phyloP scores from a whole-genome alignment of 1,140 invertebrate genomes.

The Anastrepha obliqua region DNA sequence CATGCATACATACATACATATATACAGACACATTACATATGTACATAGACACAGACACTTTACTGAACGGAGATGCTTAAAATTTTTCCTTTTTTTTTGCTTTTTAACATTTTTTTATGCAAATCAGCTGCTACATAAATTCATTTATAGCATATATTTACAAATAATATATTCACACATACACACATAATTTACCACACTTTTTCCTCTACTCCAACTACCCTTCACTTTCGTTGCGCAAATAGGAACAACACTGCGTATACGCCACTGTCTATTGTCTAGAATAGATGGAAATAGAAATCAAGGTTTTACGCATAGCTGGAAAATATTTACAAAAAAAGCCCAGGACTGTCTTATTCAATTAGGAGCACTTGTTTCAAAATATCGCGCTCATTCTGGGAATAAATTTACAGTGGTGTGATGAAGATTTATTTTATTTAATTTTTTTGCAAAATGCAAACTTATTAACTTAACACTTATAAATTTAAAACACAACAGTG shows the following conservation, averaged over 20 bases:
- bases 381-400: background rate
- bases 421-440: too few species aligned
- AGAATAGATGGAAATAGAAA: too few species aligned
- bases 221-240: background rate
- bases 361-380: conserved; percentile 4
- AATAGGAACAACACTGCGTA: background rate
- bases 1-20: background rate
- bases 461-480: too few species aligned
- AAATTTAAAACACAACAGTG: too few species aligned
- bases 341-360: background rate
- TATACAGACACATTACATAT: background rate
- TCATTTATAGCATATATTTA: too few species aligned
- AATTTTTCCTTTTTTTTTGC: too few species aligned
- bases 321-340: conserved; percentile 21
- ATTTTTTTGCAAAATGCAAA: too few species aligned
- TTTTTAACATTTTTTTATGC: background rate
- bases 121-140: background rate
- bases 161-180: too few species aligned
- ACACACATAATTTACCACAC: background rate
- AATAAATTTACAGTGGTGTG: too few species aligned
- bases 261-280: background rate
- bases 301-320: background rate
- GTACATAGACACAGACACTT: background rate
- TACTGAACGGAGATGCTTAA: too few species aligned
- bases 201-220: background rate